Evolutionary conservation across 2,888 invertebrate species (phyloP).

Genomic region (Mayetiola destructor): DNA sequence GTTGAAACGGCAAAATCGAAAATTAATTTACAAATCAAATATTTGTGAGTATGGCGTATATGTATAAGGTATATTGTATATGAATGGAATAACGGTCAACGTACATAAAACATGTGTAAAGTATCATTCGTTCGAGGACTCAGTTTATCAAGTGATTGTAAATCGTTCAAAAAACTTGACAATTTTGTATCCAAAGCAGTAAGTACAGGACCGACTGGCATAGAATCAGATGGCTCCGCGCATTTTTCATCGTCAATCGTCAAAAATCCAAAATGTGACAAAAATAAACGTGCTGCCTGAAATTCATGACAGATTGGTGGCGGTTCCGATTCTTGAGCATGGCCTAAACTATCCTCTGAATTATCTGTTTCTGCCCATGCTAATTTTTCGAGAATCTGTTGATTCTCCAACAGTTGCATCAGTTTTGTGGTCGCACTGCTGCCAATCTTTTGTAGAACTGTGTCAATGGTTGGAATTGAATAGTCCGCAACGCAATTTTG

Average conservation of each 20-base stretch:
- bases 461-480: slow-evolving; percentile 78
- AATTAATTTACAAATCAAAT: no score
- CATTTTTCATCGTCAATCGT: slow-evolving; percentile 38
- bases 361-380: slow-evolving; percentile 38
- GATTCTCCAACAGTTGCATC: slow-evolving; percentile 56
- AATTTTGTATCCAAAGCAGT: slow-evolving; percentile 33
- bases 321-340: slow-evolving; percentile 60
- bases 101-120: slow-evolving; percentile 83
- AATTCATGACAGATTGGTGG: slow-evolving; percentile 80
- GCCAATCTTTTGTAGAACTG: slow-evolving; percentile 47
- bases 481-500: slow-evolving; percentile 76
- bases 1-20: no score
- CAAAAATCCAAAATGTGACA: slow-evolving; percentile 91
- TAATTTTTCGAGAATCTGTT: slow-evolving; percentile 44
- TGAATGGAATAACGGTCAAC: no score
- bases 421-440: slow-evolving; percentile 41
- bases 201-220: slow-evolving; percentile 26
- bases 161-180: slow-evolving; percentile 59
- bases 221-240: slow-evolving; percentile 20
- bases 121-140: slow-evolving; percentile 81
- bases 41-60: no score
- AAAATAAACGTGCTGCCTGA: slow-evolving; percentile 84
- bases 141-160: slow-evolving; percentile 70
- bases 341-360: slow-evolving; percentile 32
- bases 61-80: no score